These are phyloP conservation scores for Cyphomyrmex costatus DNA, from an alignment of 1,140 invertebrate genomes.

Conservation along the genomic window DNA sequence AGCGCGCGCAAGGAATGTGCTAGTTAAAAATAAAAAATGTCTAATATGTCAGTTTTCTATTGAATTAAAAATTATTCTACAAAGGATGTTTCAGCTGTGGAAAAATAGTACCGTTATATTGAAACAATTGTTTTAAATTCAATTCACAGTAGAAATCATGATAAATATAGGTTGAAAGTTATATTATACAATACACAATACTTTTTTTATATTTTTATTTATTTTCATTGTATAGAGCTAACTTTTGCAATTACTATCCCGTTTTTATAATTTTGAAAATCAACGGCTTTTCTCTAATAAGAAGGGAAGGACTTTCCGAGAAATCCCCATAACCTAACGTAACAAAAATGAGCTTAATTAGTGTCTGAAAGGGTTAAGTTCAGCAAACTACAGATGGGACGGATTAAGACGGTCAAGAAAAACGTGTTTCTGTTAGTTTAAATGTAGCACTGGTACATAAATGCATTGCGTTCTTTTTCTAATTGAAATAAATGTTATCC, in stretches of 20 bases:
- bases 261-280: conserved; percentile 29
- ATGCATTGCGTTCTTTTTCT: conserved; percentile 68
- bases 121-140: not conserved
- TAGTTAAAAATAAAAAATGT: not conserved
- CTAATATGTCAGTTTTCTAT: not conserved
- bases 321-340: conserved; percentile 18
- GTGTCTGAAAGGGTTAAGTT: conserved; percentile 30
- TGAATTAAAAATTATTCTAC: not conserved
- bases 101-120: not conserved
- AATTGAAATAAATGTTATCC: conserved; percentile 75
- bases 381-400: conserved; percentile 42
- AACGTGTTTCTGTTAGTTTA: conserved; percentile 73
- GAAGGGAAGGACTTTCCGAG: not conserved
- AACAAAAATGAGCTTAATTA: conserved; percentile 60
- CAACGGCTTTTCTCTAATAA: conserved; percentile 26
- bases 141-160: not conserved
- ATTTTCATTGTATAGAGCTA: not conserved
- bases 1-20: too few species aligned
- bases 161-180: conserved; percentile 3
- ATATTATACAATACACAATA: not conserved
- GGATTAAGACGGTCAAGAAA: conserved; percentile 70
- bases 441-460: conserved; percentile 72
- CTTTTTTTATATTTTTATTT: conserved; percentile 1
- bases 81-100: not conserved
- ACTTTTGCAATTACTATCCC: not conserved